phyloP scores from a whole-genome alignment of 2,797 vertebrate genomes.

The Girardinus metallicus region DNA sequence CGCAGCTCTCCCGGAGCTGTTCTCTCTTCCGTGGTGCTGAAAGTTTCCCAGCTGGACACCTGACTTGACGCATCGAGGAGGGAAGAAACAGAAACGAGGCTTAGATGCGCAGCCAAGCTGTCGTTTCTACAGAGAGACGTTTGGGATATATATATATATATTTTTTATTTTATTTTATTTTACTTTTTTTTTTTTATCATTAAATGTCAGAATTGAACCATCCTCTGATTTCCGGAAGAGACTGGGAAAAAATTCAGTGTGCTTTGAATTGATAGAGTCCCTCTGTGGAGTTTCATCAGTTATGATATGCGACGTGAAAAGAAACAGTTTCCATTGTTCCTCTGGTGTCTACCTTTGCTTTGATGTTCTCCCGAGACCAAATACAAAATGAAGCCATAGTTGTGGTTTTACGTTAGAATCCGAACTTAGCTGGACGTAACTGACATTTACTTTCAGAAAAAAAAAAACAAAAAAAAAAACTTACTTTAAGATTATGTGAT shows the following conservation, averaged over 20 bases:
- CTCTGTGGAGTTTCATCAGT: not conserved
- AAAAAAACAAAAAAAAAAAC: too few species aligned
- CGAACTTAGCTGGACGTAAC: not conserved
- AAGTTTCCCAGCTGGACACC: conserved; percentile 71
- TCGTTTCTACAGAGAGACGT: not conserved
- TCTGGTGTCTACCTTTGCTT: not conserved
- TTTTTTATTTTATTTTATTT: too few species aligned
- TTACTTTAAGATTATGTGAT: not conserved
- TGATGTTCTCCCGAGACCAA: not conserved
- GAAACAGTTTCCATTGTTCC: conserved; percentile 2
- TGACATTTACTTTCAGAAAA: not conserved
- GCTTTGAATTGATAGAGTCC: conserved; percentile 25
- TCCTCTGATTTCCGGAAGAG: conserved; percentile 1
- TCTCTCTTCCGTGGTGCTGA: conserved; percentile 72
- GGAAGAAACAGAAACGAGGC: not conserved
- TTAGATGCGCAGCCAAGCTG: not conserved
- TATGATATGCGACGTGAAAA: not conserved
- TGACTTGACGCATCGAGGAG: conserved; percentile 23
- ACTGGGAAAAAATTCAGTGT: conserved; percentile 33
- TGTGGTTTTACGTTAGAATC: not conserved
- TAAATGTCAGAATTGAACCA: conserved; percentile 9
- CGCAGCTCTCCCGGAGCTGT: conserved; percentile 65
- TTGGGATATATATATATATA: too few species aligned
- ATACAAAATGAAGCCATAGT: not conserved
- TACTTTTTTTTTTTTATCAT: not conserved